Evolutionary conservation across 2,888 invertebrate genomes (phyloP).

Genomic region (Piscicola geometra): DNA sequence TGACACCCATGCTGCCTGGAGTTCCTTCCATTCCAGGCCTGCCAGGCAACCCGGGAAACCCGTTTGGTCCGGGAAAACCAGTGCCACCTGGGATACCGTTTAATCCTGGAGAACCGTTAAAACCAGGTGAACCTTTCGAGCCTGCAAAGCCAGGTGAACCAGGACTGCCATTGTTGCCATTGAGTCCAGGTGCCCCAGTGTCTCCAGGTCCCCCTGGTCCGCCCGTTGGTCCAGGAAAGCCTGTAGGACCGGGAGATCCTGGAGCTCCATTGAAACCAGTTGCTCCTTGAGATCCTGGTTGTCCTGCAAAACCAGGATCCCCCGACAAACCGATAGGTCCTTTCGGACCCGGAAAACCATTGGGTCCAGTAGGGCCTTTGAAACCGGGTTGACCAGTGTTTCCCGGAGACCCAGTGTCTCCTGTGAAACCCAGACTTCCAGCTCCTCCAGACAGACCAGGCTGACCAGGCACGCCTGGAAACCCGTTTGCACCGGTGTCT

Average conservation of each 20-base stretch:
- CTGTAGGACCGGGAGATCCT: slow-evolving; percentile 30
- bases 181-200: slow-evolving; percentile 27
- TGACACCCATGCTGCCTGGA: slow-evolving; percentile 31
- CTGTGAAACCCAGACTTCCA: not conserved
- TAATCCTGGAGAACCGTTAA: slow-evolving; percentile 1
- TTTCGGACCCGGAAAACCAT: slow-evolving; percentile 25
- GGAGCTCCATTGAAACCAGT: not conserved
- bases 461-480: not conserved
- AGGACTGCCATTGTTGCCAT: slow-evolving; percentile 25
- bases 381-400: not conserved
- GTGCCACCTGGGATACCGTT: slow-evolving; percentile 6
- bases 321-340: slow-evolving; percentile 37
- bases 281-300: slow-evolving; percentile 17
- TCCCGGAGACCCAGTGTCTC: not conserved
- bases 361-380: not conserved
- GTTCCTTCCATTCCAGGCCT: slow-evolving; percentile 30
- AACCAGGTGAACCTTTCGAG: slow-evolving; percentile 39
- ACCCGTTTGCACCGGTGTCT: not conserved
- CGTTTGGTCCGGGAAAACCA: not conserved
- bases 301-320: slow-evolving; percentile 29
- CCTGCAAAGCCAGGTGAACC: slow-evolving; percentile 41
- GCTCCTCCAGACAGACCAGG: not conserved
- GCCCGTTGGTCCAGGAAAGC: slow-evolving; percentile 35
- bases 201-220: slow-evolving; percentile 20
- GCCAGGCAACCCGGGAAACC: slow-evolving; percentile 31